Evolutionary conservation across 2,888 invertebrate genomes (phyloP), one percentile per base, ranked within the genome.

Genomic region (Eretmocerus hayati): DNA sequence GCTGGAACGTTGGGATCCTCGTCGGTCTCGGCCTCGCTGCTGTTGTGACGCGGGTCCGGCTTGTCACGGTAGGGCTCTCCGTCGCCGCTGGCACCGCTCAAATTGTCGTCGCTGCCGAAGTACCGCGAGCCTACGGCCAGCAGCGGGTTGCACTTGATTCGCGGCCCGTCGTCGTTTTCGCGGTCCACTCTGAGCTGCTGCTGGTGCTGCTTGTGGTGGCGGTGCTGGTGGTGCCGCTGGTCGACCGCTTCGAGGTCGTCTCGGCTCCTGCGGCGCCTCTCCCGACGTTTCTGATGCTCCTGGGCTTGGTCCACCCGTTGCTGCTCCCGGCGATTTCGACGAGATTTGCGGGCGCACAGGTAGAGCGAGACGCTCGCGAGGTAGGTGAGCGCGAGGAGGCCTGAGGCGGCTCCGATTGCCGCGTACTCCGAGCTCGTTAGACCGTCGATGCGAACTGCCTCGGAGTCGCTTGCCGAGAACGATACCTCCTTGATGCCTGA

Each of bases 331-430:
- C n/a, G n/a, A n/a, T n/a, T n/a, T n/a, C n/a, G n/a, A n/a, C n/a
- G n/a, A n/a, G n/a, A n/a, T n/a, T 81, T 85, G 60, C 85, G 78
- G 56, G 88, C 80, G 66, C 88, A 87, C 38, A 91, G 69, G 65
- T 89, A 91, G 13, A 90, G 76, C 52, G 89, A 85, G 19, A 90
- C 87, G 5, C 90, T 90, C 1, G 88, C 86, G 16, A 90, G 85
- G 70, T 91, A 91, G 59, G 90, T 85, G 26, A 90, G 76, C 1
- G 89, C 90, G n/a, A 91, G 75, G n/a, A 90, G 75, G 16, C 90
- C 75, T 16, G 90, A 87, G 60, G 87, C 87, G 39, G 89, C 78
- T 23, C 87, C 90, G 49, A 91, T 89, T 1, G 88, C 87, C 18
- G 89, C 80, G 62, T 90, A 90, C 72, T 90, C 90, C 9, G 84